A percentile compares a stretch with the other conserved stretches of the same genome.
phyloP scores from a whole-genome alignment of 2,797 vertebrate species.

The Myripristis jacobus region DNA sequence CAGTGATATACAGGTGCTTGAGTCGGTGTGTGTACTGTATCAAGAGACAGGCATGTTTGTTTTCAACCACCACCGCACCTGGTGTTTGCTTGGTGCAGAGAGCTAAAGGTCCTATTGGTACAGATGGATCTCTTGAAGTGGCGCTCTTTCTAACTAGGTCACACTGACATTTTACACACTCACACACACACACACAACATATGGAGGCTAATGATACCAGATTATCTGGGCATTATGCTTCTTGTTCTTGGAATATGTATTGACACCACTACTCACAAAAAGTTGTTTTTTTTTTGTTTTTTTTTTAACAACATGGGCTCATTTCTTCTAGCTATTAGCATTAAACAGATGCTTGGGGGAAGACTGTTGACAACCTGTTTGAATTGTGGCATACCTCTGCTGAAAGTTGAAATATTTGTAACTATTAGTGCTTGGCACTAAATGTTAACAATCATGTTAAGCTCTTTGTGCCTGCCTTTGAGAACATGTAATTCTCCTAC shows the following conservation, averaged over 20 bases:
- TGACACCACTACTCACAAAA: constrained; percentile 27
- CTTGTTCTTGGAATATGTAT: constrained; percentile 13
- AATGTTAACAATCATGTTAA: constrained; percentile 19
- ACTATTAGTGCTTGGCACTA: constrained; percentile 9
- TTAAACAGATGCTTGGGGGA: constrained; percentile 2
- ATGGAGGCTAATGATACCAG: constrained; percentile 42
- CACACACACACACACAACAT: constrained; percentile 38
- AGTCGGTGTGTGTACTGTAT: not conserved
- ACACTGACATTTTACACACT: constrained; percentile 47
- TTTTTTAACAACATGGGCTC: not conserved
- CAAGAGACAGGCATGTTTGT: not conserved
- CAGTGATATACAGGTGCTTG: not conserved
- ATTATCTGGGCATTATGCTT: constrained; percentile 42
- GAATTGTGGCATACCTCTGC: constrained; percentile 15
- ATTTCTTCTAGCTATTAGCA: not conserved
- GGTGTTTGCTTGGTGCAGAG: constrained; percentile 9
- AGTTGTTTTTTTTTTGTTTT: constrained; percentile 11
- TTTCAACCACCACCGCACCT: constrained; percentile 19
- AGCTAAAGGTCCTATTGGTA: constrained; percentile 36
- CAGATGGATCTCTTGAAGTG: constrained; percentile 42
- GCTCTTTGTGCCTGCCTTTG: constrained; percentile 27
- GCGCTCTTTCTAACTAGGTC: constrained; percentile 48
- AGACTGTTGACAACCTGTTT: constrained; percentile 20
- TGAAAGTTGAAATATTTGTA: constrained; percentile 40
- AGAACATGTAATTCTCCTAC: constrained; percentile 34